Evolutionary conservation across 1,140 invertebrate genomes (phyloP), one percentile per base, ranked within the genome.

Genomic region (Zaprionus ghesquierei): DNA sequence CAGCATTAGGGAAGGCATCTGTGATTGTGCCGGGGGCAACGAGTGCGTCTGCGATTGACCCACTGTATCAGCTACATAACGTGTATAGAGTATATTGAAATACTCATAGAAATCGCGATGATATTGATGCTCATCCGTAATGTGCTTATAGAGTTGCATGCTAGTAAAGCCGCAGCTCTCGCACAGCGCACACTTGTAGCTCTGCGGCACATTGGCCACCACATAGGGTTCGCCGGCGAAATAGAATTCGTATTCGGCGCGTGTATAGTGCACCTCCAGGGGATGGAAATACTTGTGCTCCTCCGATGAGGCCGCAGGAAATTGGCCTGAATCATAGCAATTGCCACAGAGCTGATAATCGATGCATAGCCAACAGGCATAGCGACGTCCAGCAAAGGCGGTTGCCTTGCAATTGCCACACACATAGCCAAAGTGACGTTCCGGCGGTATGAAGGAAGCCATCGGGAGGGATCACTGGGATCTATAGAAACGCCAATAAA

Each of bases 151-250:
- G 15, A 81, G 50, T 0, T 41, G 13, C 0, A 8, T 9, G 22
- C 4, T 35, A 10, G 18, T 72, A 2, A 77, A 53, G 1, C 79
- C 79, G 2, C 2, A 15, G 2, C 2, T 5, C 0, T 49, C 20
- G 13, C 79, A 81, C 0, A 81, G 18, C 2, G 69, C 79, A 22
- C 79, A 81, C 44, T 68, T 81, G n/a, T 75, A 81, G 60, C 79
- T 81, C 69, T 81, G 79, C 3, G 49, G 49, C 13, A 62, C 46
- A 13, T 49, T 63, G 9, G 38, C 4, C 3, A 8, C 18, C 20
- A 9, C 13, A 22, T 70, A 70, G 0, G 9, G 0, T 12, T 81
- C 79, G 1, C 44, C 62, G 8, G 33, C 62, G 18, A 81, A 81
- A 59, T 71, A 81, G 6, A 77, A 33, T 12, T 60, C 50, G 33